These are phyloP conservation scores for Scaptomyza montana DNA, from an alignment of 1,140 invertebrate species.

Conservation along the genomic window DNA sequence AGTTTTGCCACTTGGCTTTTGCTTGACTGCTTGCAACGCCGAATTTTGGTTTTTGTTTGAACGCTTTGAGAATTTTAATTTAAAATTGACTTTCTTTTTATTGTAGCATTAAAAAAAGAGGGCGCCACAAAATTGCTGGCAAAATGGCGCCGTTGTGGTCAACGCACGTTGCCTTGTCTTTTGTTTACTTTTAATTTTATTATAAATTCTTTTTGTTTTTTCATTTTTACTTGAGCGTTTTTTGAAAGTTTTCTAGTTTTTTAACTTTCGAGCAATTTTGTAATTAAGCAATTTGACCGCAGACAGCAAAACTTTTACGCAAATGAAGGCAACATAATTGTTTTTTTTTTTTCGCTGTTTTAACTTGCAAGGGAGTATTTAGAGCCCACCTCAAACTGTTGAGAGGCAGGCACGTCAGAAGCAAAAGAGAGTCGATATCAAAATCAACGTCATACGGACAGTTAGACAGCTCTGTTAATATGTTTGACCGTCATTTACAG, in stretches of 20 bases:
- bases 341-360: conserved; percentile 34
- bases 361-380: not conserved
- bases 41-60: conserved; percentile 32
- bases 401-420: conserved; percentile 47
- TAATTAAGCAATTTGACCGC: conserved; percentile 81
- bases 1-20: conserved; percentile 71
- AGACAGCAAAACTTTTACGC: conserved; percentile 69
- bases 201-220: conserved; percentile 19
- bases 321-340: conserved; percentile 77
- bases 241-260: conserved; percentile 49
- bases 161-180: conserved; percentile 68
- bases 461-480: conserved; percentile 24
- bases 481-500: conserved; percentile 6
- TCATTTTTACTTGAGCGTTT: not conserved
- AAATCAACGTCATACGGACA: conserved; percentile 39
- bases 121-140: conserved; percentile 60
- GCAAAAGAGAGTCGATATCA: conserved; percentile 37
- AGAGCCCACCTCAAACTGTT: conserved; percentile 60
- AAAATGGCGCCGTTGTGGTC: conserved; percentile 72
- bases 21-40: conserved; percentile 32
- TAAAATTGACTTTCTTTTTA: conserved; percentile 64
- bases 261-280: conserved; percentile 72
- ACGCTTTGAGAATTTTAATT: conserved; percentile 82
- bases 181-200: conserved; percentile 83
- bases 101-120: conserved; percentile 52